These are phyloP conservation scores for Chrysocyon brachyurus DNA, from an alignment of 2,797 vertebrate species.

Conservation along the genomic window DNA sequence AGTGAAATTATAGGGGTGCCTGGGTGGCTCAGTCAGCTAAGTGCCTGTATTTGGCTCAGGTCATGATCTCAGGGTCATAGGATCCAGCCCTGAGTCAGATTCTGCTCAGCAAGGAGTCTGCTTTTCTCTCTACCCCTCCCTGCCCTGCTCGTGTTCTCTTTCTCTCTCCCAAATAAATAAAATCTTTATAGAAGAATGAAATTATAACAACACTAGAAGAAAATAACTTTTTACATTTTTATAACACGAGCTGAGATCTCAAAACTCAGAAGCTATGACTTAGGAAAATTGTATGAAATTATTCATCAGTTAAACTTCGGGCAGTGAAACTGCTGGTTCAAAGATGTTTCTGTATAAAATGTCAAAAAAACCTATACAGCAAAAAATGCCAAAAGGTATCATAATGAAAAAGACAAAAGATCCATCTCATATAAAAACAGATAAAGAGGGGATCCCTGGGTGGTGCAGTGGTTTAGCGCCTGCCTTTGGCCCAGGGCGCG, in stretches of 20 bases:
- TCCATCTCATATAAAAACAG: slow-evolving; percentile 19
- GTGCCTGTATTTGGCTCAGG: too few relatives aligned
- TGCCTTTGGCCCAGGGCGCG: too few relatives aligned
- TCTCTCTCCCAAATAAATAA: too few relatives aligned
- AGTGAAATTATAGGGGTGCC: too few relatives aligned
- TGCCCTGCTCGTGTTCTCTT: too few relatives aligned
- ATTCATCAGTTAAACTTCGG: slow-evolving; percentile 28
- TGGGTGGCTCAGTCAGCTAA: too few relatives aligned
- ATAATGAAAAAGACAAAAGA: slow-evolving; percentile 36
- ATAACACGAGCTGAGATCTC: neutral
- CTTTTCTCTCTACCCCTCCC: too few relatives aligned
- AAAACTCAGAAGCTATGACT: slow-evolving; percentile 34
- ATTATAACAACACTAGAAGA: slow-evolving; percentile 49
- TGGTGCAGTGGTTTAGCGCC: too few relatives aligned
- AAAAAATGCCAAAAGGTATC: slow-evolving; percentile 20
- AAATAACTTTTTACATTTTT: slow-evolving; percentile 58
- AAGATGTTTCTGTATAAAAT: slow-evolving; percentile 24
- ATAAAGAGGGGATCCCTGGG: neutral
- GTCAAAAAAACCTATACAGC: neutral
- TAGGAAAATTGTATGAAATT: slow-evolving; percentile 29
- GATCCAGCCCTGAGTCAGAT: too few relatives aligned
- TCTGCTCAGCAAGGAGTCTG: too few relatives aligned
- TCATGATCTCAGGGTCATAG: too few relatives aligned
- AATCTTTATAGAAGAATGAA: slow-evolving; percentile 15
- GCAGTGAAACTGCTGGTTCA: neutral